Base-by-base conservation (phyloP, 2,888 invertebrate species). In the Byasa hedistus region DNA sequence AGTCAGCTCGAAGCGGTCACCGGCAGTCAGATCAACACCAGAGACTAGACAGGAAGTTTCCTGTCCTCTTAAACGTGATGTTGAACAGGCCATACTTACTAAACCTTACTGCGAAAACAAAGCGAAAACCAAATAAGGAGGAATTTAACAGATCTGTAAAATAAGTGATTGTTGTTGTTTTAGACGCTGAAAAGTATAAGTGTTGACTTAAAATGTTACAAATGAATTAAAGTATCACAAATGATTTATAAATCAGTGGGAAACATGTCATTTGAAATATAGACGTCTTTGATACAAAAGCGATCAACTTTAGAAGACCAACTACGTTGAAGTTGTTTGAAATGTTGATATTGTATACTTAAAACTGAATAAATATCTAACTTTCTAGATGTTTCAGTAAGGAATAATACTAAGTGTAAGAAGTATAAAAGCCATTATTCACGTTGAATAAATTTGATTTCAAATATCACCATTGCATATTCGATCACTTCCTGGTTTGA, bases 311-410 rank as follows among this genome's bases (percentile, higher is more conserved):
- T 62, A 52, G 58, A 62, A 62, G 48, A 58, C 57, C 54, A 58
- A 62, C 58, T 62, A 55, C 27, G 21, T 24, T 21, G 4, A 51
- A 65, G 48, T 58, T 21, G 54, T 66, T 39, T 61, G 36, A 61
- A 62, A 54, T 36, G 44, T 66, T 66, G 24, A 62, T 64, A 48
- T 58, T 65, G 65, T 68, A 69, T 65, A 63, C 57, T 65, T 61
- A 64, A 66, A 66, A 61, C 58, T 32, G 66, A 64, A 52, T 64
- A 64, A 57, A 69, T 62, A 62, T 57, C 27, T 21, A 61, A 66
- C 54, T 59, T 59, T 54, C 61, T 23, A 55, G 55, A 64, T 64
- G 63, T 64, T 64, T 48, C 32, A n/a, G 22, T 51, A 51, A 23
- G 22, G 10, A 32, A 51, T 19, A 56, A 21, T n/a, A 24, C 23